Evolutionary conservation across 2,888 invertebrate genomes (phyloP), one percentile per base, ranked within the genome.

Genomic region (Nymphalis urticae): DNA sequence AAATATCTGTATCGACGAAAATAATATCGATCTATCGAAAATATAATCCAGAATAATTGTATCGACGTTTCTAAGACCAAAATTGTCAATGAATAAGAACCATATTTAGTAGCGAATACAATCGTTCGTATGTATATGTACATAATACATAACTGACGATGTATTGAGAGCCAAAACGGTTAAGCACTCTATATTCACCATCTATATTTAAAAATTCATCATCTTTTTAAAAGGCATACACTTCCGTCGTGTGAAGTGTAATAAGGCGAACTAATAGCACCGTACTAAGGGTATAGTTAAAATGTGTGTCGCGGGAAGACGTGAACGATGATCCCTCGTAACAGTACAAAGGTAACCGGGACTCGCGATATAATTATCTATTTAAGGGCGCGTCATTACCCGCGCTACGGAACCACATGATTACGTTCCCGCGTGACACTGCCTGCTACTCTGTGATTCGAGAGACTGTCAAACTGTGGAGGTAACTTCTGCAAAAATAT

Each of bases 341-440:
- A n/a, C 21, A 9, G 50, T 9, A 48, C 56, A 17, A 48, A 48
- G 36, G 32, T 53, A 51, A 51, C 19, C 19, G 21, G 42, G 42
- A 21, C 8, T 42, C 64, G 56, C 48, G 64, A 8, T 48, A 63
- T 51, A 61, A 74, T 72, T 72, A 73, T 72, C 73, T 64, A 67
- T 70, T 74, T 65, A 72, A 59, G 48, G 68, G 71, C 72, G 60
- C 53, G 50, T 58, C 68, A 72, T 71, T 73, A 69, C 73, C 85
- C 88, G 60, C 79, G 82, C 54, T 81, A 74, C 67, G 85, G 85
- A 62, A 71, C 67, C 48, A 47, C 54, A 63, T 27, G 48, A 62
- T 56, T 66, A 54, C 48, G 16, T 21, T 42, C 62, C 32, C 27
- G 16, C 16, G 27, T 56, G 32, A 56, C 32, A 56, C 27, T 56